Evolutionary conservation across 2,113 vertebrate genomes (phyloP).

Genomic region (Proteles cristata): DNA sequence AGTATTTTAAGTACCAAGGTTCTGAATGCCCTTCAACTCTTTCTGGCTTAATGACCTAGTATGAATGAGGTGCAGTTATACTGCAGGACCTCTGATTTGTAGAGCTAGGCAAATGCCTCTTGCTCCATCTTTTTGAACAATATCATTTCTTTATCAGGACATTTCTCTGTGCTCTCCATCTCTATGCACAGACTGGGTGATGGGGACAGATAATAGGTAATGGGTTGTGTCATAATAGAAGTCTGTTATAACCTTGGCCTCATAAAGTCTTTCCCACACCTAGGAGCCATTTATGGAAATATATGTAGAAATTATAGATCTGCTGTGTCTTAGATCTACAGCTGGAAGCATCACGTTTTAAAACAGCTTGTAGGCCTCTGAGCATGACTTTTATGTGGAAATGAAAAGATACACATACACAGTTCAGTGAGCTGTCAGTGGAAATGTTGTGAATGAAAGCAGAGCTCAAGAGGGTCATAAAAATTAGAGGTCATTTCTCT

Average conservation of each 20-base stretch:
- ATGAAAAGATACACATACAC: not conserved
- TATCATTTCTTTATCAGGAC: slow-evolving; percentile 73
- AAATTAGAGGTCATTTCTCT: not conserved
- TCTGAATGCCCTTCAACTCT: not conserved
- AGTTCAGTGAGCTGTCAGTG: not conserved
- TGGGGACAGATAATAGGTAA: slow-evolving; percentile 52
- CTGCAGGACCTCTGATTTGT: slow-evolving; percentile 58
- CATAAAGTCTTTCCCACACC: slow-evolving; percentile 47
- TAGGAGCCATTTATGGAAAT: slow-evolving; percentile 66
- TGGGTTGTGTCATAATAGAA: slow-evolving; percentile 53
- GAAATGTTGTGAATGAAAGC: not conserved
- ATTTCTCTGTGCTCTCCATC: slow-evolving; percentile 69
- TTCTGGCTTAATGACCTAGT: not conserved
- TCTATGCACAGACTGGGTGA: slow-evolving; percentile 39
- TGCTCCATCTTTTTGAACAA: slow-evolving; percentile 47
- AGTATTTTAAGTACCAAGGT: not conserved
- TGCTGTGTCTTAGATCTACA: not conserved
- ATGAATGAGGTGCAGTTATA: not conserved
- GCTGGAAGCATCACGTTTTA: slow-evolving; percentile 1
- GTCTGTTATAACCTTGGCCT: slow-evolving; percentile 60
- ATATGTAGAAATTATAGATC: slow-evolving; percentile 33
- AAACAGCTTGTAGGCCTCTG: slow-evolving; percentile 38
- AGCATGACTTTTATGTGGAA: not conserved
- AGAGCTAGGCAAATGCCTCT: slow-evolving; percentile 45
- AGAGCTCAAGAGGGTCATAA: not conserved